A percentile compares a stretch with the other conserved stretches of the same genome.
These are phyloP conservation scores for Alloscopus bannaensis DNA, from an alignment of 2,888 invertebrate species.

Conservation along the genomic window DNA sequence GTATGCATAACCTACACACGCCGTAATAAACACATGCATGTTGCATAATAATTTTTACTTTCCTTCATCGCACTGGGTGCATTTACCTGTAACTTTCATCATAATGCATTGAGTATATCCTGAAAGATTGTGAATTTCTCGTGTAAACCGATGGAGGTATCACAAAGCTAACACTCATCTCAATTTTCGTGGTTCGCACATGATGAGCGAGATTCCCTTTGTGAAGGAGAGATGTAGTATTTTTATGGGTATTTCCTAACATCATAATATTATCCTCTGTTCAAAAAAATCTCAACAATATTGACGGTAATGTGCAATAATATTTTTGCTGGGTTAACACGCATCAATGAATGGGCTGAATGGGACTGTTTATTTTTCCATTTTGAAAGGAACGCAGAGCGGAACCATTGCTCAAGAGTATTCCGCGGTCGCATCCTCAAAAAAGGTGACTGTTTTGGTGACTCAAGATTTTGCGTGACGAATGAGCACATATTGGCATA, in stretches of 20 bases:
- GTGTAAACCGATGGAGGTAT: no score
- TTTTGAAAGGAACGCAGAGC: conserved; percentile 30
- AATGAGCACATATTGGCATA: no score
- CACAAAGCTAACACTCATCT: conserved; percentile 47
- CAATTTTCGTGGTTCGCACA: neutral
- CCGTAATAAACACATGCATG: conserved; percentile 45
- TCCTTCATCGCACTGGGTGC: no score
- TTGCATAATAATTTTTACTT: conserved; percentile 55
- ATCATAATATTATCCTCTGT: neutral
- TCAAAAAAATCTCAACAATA: no score
- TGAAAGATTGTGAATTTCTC: no score
- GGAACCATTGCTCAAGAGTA: conserved; percentile 27
- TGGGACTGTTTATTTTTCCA: conserved; percentile 43
- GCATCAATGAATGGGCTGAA: conserved; percentile 38
- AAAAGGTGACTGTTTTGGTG: no score
- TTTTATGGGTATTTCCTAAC: conserved; percentile 37
- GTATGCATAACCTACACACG: conserved; percentile 52
- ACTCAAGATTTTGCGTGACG: no score
- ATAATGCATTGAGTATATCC: no score
- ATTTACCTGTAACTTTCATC: no score
- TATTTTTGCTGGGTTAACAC: conserved; percentile 29
- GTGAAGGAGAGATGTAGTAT: neutral
- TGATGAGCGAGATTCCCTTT: neutral
- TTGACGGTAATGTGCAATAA: conserved; percentile 36
- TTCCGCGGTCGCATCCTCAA: neutral